Base-by-base conservation (phyloP, 92 coral and sea anemone genomes). In the Porites cylindrica region DNA sequence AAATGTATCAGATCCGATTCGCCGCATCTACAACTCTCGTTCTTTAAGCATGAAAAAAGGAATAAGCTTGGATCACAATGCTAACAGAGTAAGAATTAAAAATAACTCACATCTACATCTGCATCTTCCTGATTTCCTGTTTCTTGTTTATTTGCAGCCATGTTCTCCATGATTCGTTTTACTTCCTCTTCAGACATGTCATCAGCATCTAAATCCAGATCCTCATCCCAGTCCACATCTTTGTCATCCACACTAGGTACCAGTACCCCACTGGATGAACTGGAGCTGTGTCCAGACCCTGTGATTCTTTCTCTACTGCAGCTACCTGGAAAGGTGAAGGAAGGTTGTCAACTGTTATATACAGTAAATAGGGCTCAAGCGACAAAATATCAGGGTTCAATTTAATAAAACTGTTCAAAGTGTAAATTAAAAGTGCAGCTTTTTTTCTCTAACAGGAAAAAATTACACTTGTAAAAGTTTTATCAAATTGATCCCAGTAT, bases 211-310 rank as follows among this genome's bases (percentile, higher is more conserved):
- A 91, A 69, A 59, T 93, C 96, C 21, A 89, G 62, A 19, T 89
- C 98, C 63, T 93, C 94, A 75, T 95, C 96, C 96, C 96, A 90
- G 53, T 92, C 98, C 20, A 93, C 76, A 43, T 90, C 96, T 61
- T 93, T 87, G 77, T 96, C 99, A 24, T 86, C 90, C 70, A 87
- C 90, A 61, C 90, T 79, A 26, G 96, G 94, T 51, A 96, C 94
- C 67, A 96, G 79, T 19, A 93, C 99, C 2, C 93, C 96, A 73
- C 98, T 95, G 43, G 96, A 91, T 38, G 98, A 96, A 20, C 64
- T 74, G 58, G 92, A 94, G 51, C 98, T 92, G 53, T 56, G 47
- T 1, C 86, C 86, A 10, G 86, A 82, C 11, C 86, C 86, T 18
- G 59, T 20, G 13, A 59, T 6, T 29, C 10, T 70, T 20, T 54